Evolutionary conservation across 2,113 vertebrate species (phyloP).

Genomic region (Ctenomys sociabilis): DNA sequence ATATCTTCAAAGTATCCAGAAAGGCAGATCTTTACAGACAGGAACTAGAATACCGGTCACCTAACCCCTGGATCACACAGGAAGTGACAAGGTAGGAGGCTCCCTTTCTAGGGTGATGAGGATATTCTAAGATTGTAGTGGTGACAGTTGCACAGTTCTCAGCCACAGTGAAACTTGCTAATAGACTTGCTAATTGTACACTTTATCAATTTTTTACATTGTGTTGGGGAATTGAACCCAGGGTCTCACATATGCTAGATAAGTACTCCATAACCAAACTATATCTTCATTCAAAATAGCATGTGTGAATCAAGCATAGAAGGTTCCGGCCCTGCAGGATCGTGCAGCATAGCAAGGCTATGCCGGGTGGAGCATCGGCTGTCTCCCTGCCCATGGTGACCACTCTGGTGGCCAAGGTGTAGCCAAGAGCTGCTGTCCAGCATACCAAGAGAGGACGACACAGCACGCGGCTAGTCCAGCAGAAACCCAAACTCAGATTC

Average conservation of each 20-base stretch:
- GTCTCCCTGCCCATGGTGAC: neutral
- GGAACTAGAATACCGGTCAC: neutral
- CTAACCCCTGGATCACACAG: neutral
- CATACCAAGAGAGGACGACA: neutral
- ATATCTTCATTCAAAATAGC: neutral
- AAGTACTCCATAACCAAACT: neutral
- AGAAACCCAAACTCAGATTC: neutral
- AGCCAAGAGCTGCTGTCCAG: neutral
- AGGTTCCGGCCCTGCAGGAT: no score
- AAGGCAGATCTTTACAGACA: neutral
- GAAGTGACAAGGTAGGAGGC: neutral
- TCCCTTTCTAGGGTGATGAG: neutral
- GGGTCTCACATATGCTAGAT: neutral
- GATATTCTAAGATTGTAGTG: neutral
- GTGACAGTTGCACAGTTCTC: neutral
- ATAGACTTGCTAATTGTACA: neutral
- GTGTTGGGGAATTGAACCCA: neutral
- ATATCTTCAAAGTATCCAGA: neutral
- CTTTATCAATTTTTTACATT: neutral
- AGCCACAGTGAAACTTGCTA: neutral
- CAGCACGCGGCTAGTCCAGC: neutral
- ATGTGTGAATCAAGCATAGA: no score
- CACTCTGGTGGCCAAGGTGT: neutral
- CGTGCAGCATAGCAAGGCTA: no score
- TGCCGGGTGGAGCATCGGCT: neutral